Base-by-base conservation (phyloP, 92 coral and sea anemone species). In the Porites divaricata region DNA sequence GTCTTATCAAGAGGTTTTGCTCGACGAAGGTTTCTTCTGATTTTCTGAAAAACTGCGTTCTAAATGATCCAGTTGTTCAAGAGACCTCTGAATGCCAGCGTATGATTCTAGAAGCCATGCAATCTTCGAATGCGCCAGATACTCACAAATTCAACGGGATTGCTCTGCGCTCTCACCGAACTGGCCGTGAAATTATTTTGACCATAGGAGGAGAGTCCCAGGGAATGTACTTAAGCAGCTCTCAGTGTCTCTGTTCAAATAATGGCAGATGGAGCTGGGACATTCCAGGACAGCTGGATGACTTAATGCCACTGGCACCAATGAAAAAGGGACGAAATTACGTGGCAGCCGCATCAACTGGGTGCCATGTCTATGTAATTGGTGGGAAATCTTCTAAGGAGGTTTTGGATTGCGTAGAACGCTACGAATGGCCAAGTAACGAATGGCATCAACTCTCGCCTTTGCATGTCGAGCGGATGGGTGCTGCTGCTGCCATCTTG, bases 151-250 rank as follows among this genome's bases (percentile, higher is more conserved):
- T 93, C 63, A 95, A 95, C 24, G 59, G 79, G 56, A 85, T 86
- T 81, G 81, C 80, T 28, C 69, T 73, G 52, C 83, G 93, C 20
- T 54, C 65, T 1, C 87, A 87, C 69, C 81, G 94, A 22, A 81
- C 57, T 57, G 80, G 87, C n/a, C 78, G 70, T 23, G 91, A 91
- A 52, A 68, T 93, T 3, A 61, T 93, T 41, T 88, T 93, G 80
- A 90, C 97, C 2, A 79, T 93, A 14, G 97, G 97, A 22, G 97
- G 97, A 3, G 97, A 93, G 41, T 92, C 95, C 1, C 87, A 82
- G 20, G 97, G 97, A 9, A 83, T 89, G 22, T 86, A 88, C n/a
- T 64, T 91, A 19, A 86, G 85, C 64, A 81, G 85, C 52, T 88
- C 78, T 49, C 95, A 93, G 76, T 89, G 94, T 70, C 78, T 80